Evolutionary conservation across 2,888 invertebrate species (phyloP).

Genomic region (Xylophagus ater): DNA sequence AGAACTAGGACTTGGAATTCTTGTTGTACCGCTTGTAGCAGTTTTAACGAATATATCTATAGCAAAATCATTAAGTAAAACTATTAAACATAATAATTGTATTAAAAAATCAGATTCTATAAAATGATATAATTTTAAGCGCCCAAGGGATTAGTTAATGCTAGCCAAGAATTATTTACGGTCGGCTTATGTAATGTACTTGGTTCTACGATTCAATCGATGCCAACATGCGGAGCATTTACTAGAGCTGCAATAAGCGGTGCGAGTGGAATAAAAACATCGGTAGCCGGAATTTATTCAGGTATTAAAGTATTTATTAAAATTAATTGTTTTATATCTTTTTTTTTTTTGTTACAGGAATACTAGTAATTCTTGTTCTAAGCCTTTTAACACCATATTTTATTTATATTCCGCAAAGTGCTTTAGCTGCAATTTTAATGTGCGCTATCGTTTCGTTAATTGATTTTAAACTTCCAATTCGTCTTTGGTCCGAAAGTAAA

Average conservation of each 20-base stretch:
- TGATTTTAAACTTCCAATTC: constrained; percentile 42
- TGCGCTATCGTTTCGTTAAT: constrained; percentile 59
- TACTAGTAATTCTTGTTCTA: constrained; percentile 69
- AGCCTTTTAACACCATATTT: constrained; percentile 82
- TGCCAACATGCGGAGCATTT: constrained; percentile 82
- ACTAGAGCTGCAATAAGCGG: constrained; percentile 80
- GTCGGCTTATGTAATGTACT: constrained; percentile 70
- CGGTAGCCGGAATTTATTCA: constrained; percentile 45
- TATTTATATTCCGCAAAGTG: constrained; percentile 73
- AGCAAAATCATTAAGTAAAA: constrained; percentile 84
- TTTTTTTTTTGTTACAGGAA: constrained; percentile 43
- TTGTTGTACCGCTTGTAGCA: constrained; percentile 74
- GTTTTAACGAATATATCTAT: constrained; percentile 89
- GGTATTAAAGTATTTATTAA: constrained; percentile 21
- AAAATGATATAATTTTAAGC: constrained; percentile 37
- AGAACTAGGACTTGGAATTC: constrained; percentile 63
- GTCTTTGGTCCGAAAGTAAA: constrained; percentile 48
- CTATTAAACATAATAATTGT: constrained; percentile 17
- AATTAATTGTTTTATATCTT: background rate
- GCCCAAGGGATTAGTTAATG: constrained; percentile 59
- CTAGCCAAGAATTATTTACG: constrained; percentile 83
- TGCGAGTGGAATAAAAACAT: constrained; percentile 77
- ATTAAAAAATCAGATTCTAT: background rate
- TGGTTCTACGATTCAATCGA: constrained; percentile 73
- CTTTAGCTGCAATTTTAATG: constrained; percentile 79